These are phyloP conservation scores for Ormyrus rosae DNA, from an alignment of 2,888 invertebrate genomes.

Conservation along the genomic window DNA sequence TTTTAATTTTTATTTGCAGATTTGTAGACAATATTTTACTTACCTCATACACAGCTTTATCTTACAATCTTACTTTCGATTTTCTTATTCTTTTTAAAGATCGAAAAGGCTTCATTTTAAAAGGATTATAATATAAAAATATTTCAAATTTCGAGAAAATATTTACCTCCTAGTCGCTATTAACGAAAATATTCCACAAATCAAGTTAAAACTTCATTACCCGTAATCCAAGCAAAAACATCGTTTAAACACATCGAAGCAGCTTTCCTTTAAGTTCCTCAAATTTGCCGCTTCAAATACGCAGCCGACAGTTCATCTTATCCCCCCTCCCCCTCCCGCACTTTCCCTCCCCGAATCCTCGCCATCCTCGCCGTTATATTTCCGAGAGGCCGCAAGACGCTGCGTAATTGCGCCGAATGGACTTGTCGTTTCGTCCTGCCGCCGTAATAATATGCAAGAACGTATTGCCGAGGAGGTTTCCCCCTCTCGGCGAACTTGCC, in stretches of 20 bases:
- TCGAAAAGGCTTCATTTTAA: too few species aligned
- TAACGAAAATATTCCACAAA: too few species aligned
- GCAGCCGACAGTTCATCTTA: neutral
- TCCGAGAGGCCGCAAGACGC: neutral
- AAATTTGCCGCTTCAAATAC: slow-evolving; percentile 1
- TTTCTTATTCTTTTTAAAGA: too few species aligned
- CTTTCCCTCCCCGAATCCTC: neutral
- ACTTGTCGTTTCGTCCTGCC: slow-evolving; percentile 49
- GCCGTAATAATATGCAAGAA: slow-evolving; percentile 59
- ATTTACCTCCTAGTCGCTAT: too few species aligned
- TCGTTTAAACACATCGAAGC: neutral
- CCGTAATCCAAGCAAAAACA: neutral
- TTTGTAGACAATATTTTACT: too few species aligned
- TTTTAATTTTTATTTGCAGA: too few species aligned
- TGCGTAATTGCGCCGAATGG: slow-evolving; percentile 57
- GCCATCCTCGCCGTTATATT: neutral
- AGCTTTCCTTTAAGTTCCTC: slow-evolving; percentile 20
- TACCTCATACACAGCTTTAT: too few species aligned
- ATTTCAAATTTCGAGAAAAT: too few species aligned
- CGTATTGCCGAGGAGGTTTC: slow-evolving; percentile 44
- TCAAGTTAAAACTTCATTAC: too few species aligned
- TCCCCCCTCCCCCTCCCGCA: too few species aligned
- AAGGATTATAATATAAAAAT: too few species aligned
- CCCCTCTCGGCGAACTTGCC: slow-evolving; percentile 42
- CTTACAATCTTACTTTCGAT: too few species aligned